Base-by-base conservation (phyloP, 2,113 vertebrate genomes). In the Chelonoidis abingdonii region DNA sequence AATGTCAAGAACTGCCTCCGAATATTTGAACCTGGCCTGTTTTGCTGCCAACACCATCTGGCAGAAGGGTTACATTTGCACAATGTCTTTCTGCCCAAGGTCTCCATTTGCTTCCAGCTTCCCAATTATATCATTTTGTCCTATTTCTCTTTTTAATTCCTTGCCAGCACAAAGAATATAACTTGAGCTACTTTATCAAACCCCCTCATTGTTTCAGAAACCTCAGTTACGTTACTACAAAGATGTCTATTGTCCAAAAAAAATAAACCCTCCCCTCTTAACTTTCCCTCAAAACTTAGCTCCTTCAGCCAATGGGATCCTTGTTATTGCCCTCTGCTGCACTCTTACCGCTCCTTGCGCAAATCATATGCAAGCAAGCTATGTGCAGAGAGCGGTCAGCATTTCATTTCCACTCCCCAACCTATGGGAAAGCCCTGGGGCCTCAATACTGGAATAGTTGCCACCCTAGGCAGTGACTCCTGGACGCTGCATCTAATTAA, bases 51-150 rank as follows among this genome's bases (percentile, higher is more conserved):
- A 8, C 44, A 62, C 22, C 76, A 4, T 12, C 22, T 27, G 25
- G 38, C 72, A 41, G 65, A 72, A 41, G 69, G 17, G n/a, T 35
- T 62, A 31, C 69, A 41, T 38, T 22, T 41, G 69, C 69, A 75
- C 7, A 3, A 38, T 72, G 69, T 75, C 21, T 75, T 75, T 75
- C 69, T 38, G 69, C 21, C 69, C 69, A 75, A 75, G n/a, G 17
- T n/a, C 69, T 41, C 69, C 35, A 19, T 75, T 41, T n/a, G 13
- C 31, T 35, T n/a, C 35, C 35, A 53, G 3, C 35, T 13, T 50
- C 50, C 72, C 89, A 41, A 1, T 2, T 83, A 53, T 38, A 31
- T 3, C 8, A 0, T 0, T 1, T 75, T 72, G 21, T 25, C 35
- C 53, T 90, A 75, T 27, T 22, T 11, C 8, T 22, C 65, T 24